These are phyloP conservation scores for Tanytarsus gracilentus DNA, from an alignment of 2,888 invertebrate species.

Conservation along the genomic window DNA sequence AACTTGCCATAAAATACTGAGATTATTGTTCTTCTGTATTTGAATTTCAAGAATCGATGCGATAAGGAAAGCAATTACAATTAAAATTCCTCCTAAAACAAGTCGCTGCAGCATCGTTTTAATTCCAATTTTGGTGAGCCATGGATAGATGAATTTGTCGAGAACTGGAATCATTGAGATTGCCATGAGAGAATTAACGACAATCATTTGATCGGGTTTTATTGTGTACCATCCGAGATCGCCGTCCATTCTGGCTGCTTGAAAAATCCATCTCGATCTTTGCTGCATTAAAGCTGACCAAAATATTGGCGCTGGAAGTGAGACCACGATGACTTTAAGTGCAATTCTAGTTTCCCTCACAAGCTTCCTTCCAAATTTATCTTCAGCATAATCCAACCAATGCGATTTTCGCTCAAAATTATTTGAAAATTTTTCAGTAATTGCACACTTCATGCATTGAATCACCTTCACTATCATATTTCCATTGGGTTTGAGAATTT, in stretches of 20 bases:
- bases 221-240: neutral
- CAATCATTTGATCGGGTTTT: neutral
- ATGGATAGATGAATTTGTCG: neutral
- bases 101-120: neutral
- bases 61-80: neutral
- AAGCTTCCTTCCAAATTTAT: constrained; percentile 55
- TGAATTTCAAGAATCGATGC: neutral
- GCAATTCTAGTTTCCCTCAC: constrained; percentile 69
- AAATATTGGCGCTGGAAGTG: constrained; percentile 80
- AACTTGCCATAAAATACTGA: neutral
- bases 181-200: neutral
- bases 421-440: constrained; percentile 29
- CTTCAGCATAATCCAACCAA: constrained; percentile 82
- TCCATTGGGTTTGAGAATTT: constrained; percentile 56
- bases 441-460: constrained; percentile 44
- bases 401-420: constrained; percentile 47
- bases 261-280: constrained; percentile 83
- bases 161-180: neutral
- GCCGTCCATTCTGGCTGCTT: constrained; percentile 76
- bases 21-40: neutral
- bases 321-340: constrained; percentile 65
- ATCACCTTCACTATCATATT: constrained; percentile 58
- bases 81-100: neutral
- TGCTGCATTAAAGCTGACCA: constrained; percentile 93
- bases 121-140: neutral